Conservation (phyloP, 2,113 vertebrate species). For the Bos indicus region DNA sequence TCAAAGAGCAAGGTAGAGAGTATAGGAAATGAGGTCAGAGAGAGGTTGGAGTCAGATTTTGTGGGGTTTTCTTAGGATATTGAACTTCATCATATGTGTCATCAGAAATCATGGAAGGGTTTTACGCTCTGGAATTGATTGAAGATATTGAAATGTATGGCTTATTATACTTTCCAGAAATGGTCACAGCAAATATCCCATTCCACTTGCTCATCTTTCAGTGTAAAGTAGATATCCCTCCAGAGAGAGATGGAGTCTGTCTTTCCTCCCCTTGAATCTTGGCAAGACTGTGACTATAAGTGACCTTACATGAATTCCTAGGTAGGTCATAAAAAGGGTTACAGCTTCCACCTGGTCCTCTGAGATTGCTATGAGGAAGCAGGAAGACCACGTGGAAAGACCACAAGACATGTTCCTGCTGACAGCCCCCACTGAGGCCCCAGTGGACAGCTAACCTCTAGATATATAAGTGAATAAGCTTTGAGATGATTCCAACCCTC, state of each 20-base stretch:
- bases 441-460: background rate
- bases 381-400: background rate
- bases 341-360: background rate
- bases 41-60: background rate
- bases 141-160: background rate
- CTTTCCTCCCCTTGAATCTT: background rate
- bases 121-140: background rate
- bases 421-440: background rate
- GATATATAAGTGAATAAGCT: accelerated
- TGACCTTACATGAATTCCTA: background rate
- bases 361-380: background rate
- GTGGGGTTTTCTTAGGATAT: background rate
- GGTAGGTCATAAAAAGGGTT: background rate
- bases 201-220: background rate
- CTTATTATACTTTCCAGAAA: background rate
- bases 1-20: background rate
- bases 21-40: background rate
- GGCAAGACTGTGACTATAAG: background rate
- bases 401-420: background rate
- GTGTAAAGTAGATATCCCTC: background rate
- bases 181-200: background rate
- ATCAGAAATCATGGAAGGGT: background rate
- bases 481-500: background rate
- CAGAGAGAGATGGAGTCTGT: background rate
- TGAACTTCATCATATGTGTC: background rate